Evolutionary conservation across 1,140 invertebrate genomes (phyloP), one percentile per base, ranked within the genome.

Genomic region (Zophobas morio): DNA sequence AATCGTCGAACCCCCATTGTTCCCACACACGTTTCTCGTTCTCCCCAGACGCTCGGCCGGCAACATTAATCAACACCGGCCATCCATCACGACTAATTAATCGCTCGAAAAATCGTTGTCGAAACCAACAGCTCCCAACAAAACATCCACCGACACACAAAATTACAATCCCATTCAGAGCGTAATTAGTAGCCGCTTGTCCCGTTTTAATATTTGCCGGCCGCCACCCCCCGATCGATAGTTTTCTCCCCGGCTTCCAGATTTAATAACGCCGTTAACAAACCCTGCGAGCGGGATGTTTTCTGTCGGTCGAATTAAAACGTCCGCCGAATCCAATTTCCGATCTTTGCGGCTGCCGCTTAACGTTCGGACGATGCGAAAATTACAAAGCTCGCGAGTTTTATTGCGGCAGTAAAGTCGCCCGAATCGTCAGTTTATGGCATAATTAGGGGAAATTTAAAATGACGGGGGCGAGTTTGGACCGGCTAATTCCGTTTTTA

Each of bases 351-450:
- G 49, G 49, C 20, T 51, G 6, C 6, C n/a, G n/a, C 20, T 51
- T 51, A 20, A 51, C 20, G n/a, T 51, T 51, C n/a, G 49, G 4
- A 51, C 49, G 49, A 51, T 6, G 4, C 4, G 49, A 51, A 51
- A 51, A 51, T 51, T 51, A 51, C n/a, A 51, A 51, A 51, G 49
- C 49, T 51, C n/a, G 49, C 49, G 49, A 51, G n/a, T 20, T 51
- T 51, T 51, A 51, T 51, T 51, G n/a, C 49, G 49, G 49, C 49
- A 4, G 49, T 6, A 51, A 51, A 20, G 6, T 20, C 4, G 3
- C 49, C 3, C 2, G 49, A 51, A 51, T 51, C 49, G 49, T 20
- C 49, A 51, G 49, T 51, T 51, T 51, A 51, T 20, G 49, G 49
- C 3, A 2, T 51, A 51, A 51, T 51, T 51, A 20, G 49, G 49